Evolutionary conservation across 1,140 invertebrate species (phyloP), one percentile per base, ranked within the genome.

Genomic region (Drosophila bifasciata): DNA sequence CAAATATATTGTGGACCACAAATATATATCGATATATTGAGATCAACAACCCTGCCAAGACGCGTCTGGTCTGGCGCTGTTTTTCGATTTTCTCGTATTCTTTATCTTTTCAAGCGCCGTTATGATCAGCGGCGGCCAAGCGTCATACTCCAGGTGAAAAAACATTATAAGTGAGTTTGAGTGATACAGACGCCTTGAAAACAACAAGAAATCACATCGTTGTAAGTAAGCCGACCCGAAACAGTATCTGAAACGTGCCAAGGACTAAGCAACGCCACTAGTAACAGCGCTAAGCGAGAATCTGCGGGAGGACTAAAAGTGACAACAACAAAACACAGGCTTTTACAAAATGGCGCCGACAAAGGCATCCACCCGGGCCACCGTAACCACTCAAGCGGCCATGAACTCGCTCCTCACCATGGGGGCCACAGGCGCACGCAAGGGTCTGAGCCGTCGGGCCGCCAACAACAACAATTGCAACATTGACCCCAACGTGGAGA

Each of bases 371-470:
- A 76, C 71, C 43, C 76, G 83, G 51, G 53, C 68, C 62, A 39
- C 64, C 50, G 69, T 69, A 49, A 32, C 71, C 36, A 67, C 51
- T 51, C 80, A 86, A n/a, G 45, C 71, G 5, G 53, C 69, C 21
- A 59, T 73, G 32, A 70, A 76, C 68, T 61, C 75, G 19, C 58
- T 90, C 4, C 44, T 81, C 39, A 75, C 71, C 3, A 8, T 76
- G 56, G 60, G 68, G 5, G 70, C 58, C 28, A 41, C 52, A 1
- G 32, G 32, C 28, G 48, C 63, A 40, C 81, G 90, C 17, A 92
- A 92, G 64, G 92, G 92, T 43, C 80, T 93, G 41, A 91, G 83
- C 15, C 93, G 92, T 0, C 89, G 93, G 15, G 59, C 36, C 6
- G 43, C 55, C 88, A 72, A 50, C 16, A 43, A 15, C 21, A 59